A percentile compares a stretch with the other conserved stretches of the same genome.
These are phyloP conservation scores for Corvus cornix DNA, from an alignment of 2,113 vertebrate species.

Conservation along the genomic window DNA sequence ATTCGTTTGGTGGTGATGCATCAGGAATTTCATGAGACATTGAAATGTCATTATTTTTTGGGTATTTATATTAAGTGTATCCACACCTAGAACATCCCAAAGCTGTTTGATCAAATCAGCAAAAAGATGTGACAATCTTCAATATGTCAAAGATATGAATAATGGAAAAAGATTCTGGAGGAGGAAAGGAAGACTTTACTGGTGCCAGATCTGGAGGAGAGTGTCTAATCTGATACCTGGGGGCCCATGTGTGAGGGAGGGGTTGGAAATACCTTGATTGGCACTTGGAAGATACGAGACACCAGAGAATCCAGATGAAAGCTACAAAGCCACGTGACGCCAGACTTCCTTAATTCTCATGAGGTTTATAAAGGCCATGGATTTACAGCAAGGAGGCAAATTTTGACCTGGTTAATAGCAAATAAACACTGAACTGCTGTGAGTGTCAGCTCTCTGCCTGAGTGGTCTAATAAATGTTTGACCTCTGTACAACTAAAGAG, in stretches of 20 bases:
- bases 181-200: not conserved
- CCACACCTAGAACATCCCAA: not conserved
- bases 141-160: not conserved
- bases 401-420: not conserved
- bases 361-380: not conserved
- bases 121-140: not conserved
- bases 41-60: not conserved
- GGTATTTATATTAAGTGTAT: not conserved
- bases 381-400: not conserved
- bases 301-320: not conserved
- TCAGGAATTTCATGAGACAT: not conserved
- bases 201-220: not conserved
- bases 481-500: not conserved
- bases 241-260: not conserved
- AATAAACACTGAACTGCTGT: not conserved
- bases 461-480: not conserved
- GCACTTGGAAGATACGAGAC: not conserved
- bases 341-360: not conserved
- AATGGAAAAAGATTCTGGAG: not conserved
- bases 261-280: not conserved
- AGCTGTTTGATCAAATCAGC: not conserved
- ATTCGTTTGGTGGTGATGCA: not conserved
- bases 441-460: not conserved
- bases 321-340: rapidly evolving
- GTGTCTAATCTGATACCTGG: not conserved